Percentiles rank a stretch among this genome's conserved stretches.
Evolutionary conservation across 1,140 invertebrate genomes (phyloP).

Genomic region (Chionoecetes opilio): DNA sequence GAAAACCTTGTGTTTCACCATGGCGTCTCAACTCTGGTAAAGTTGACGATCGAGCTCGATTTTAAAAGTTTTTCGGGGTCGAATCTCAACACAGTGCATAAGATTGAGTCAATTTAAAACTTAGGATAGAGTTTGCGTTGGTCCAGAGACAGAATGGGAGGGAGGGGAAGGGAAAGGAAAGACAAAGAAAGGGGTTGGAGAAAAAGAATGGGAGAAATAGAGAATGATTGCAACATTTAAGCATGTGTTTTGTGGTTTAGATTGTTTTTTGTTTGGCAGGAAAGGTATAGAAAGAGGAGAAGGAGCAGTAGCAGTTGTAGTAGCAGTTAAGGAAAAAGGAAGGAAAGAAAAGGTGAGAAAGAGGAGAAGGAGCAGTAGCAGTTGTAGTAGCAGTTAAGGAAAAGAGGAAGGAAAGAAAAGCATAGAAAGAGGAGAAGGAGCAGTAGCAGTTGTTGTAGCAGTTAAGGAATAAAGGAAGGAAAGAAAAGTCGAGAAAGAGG

Average conservation of each 20-base stretch:
- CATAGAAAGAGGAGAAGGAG: background rate
- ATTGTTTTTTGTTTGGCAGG: background rate
- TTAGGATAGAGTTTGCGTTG: slow-evolving; percentile 23
- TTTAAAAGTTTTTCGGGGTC: slow-evolving; percentile 16
- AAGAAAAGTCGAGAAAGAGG: background rate
- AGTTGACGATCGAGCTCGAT: slow-evolving; percentile 16
- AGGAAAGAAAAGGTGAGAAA: background rate
- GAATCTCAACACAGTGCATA: slow-evolving; percentile 17
- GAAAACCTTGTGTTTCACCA: background rate
- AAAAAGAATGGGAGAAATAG: background rate
- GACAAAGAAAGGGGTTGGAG: background rate
- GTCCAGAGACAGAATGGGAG: background rate
- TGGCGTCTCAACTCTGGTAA: background rate
- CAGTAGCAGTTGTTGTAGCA: no score
- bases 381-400: no score
- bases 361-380: no score
- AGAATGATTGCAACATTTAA: no score
- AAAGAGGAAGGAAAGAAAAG: background rate
- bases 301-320: no score
- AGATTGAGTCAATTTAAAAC: slow-evolving; percentile 21
- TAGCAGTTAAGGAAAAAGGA: background rate
- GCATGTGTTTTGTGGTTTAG: no score
- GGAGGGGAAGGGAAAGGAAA: slow-evolving; percentile 36
- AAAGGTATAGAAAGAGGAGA: background rate
- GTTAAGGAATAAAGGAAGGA: background rate